These are phyloP conservation scores for Monoplex corrugatus DNA, from an alignment of 2,888 invertebrate genomes.

Conservation along the genomic window DNA sequence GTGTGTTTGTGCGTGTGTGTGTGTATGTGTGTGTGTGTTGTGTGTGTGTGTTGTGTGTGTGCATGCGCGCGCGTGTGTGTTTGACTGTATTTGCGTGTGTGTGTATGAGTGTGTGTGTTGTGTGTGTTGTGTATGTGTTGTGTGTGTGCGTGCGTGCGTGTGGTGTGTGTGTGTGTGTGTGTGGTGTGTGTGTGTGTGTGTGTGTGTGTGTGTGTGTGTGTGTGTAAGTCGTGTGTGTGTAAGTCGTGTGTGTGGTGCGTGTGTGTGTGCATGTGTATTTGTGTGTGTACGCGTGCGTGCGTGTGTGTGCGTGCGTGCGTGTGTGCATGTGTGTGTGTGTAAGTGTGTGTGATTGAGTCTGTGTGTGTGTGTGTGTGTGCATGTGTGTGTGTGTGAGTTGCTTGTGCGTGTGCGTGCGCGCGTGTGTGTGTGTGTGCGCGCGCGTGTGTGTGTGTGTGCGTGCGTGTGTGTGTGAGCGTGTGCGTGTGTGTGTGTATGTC, in stretches of 20 bases:
- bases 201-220: conserved; percentile 4
- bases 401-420: background rate
- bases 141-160: background rate
- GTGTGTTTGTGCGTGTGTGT: background rate
- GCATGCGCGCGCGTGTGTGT: background rate
- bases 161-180: background rate
- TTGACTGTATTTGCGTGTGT: background rate
- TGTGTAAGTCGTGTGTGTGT: background rate
- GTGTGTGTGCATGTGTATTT: background rate
- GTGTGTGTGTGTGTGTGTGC: background rate
- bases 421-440: background rate
- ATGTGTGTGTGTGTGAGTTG: background rate
- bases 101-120: background rate
- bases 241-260: background rate
- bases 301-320: background rate
- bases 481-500: conserved; percentile 7
- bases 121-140: too few relatives aligned
- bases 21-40: background rate
- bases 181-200: background rate
- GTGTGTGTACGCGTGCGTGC: background rate
- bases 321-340: background rate
- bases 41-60: background rate
- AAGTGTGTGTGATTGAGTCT: background rate
- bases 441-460: background rate
- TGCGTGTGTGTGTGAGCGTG: background rate